A percentile compares a stretch with the other conserved stretches of the same genome.
Evolutionary conservation across 2,113 vertebrate genomes (phyloP).

Genomic region (Anguilla japonica): DNA sequence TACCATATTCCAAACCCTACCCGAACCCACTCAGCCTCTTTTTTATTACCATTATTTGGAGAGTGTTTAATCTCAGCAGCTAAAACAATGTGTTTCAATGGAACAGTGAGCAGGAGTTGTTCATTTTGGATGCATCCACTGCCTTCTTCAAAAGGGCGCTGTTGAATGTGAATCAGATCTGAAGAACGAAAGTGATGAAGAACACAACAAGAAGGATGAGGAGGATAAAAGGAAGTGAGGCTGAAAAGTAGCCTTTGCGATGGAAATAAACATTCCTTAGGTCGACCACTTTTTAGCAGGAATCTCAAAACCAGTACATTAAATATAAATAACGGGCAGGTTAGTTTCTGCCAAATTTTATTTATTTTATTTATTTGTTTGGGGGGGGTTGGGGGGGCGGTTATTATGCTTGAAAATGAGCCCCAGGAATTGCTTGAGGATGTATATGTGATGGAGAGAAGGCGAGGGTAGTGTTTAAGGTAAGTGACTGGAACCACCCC

Average conservation of each 20-base stretch:
- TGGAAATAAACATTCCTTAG: not conserved
- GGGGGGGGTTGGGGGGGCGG: too few species aligned
- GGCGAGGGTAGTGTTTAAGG: not conserved
- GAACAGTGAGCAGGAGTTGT: too few species aligned
- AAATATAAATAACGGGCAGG: not conserved
- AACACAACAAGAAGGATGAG: not conserved
- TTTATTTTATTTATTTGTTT: not conserved
- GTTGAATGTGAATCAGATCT: not conserved
- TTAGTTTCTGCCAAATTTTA: not conserved
- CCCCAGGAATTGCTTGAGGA: not conserved
- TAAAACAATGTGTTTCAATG: too few species aligned
- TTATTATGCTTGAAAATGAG: not conserved
- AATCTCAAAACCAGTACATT: not conserved
- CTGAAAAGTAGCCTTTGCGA: not conserved
- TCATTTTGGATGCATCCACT: too few species aligned
- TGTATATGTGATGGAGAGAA: not conserved
- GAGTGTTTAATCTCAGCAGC: too few species aligned
- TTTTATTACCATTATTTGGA: too few species aligned
- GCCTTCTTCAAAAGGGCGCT: too few species aligned
- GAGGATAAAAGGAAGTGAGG: not conserved
- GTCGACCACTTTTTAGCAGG: not conserved
- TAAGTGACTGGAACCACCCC: not conserved
- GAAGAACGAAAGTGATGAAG: not conserved
- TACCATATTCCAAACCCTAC: too few species aligned
- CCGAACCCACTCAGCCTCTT: too few species aligned